A percentile compares a stretch with the other conserved stretches of the same genome.
Evolutionary conservation across 2,888 invertebrate species (phyloP).

Genomic region (Tiphia femorata): DNA sequence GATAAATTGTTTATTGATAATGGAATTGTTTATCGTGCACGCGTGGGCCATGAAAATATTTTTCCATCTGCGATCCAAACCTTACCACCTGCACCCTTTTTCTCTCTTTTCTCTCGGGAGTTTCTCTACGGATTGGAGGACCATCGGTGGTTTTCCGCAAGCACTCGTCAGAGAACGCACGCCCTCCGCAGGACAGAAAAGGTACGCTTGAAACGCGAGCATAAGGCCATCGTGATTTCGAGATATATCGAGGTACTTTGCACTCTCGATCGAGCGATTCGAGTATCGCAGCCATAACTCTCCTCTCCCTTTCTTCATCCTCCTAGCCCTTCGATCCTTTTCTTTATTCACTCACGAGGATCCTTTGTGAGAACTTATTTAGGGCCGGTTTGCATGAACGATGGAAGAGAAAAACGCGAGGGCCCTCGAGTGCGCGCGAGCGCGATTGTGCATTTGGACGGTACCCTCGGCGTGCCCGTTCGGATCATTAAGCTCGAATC

Average conservation of each 20-base stretch:
- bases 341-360: constrained; percentile 15
- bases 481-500: constrained; percentile 56
- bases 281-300: constrained; percentile 20
- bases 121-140: not conserved
- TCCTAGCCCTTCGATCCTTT: constrained; percentile 9
- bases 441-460: constrained; percentile 44
- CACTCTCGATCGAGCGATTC: constrained; percentile 31
- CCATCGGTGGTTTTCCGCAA: constrained; percentile 1
- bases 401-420: constrained; percentile 21
- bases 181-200: not conserved
- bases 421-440: constrained; percentile 31
- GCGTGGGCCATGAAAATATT: no score
- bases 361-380: constrained; percentile 27
- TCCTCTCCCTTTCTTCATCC: constrained; percentile 18
- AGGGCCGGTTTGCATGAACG: constrained; percentile 19
- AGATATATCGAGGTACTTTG: constrained; percentile 15
- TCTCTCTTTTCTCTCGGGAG: no score
- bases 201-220: not conserved
- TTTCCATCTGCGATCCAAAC: no score
- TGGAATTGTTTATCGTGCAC: no score
- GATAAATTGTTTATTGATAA: no score
- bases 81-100: no score
- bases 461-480: constrained; percentile 17
- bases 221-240: not conserved
- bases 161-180: not conserved